phyloP scores from a whole-genome alignment of 2,888 invertebrate genomes.

The Drosophila pseudotalamancana region DNA sequence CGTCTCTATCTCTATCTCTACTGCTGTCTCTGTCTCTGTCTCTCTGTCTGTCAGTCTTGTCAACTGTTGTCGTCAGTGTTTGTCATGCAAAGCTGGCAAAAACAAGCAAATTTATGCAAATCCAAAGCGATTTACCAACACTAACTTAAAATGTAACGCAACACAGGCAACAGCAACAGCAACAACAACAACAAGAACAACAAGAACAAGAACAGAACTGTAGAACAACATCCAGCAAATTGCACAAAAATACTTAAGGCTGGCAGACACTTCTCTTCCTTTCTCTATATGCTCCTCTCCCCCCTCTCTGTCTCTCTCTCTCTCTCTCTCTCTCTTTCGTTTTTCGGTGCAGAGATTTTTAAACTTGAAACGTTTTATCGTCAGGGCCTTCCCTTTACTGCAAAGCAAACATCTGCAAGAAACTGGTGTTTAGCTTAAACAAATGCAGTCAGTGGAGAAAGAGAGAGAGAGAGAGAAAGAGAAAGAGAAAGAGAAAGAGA shows the following conservation, averaged over 20 bases:
- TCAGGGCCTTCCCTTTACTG: no score
- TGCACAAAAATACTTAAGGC: slow-evolving; percentile 77
- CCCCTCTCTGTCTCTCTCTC: neutral
- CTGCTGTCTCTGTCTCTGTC: slow-evolving; percentile 3
- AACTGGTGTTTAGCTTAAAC: slow-evolving; percentile 67
- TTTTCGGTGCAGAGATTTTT: slow-evolving; percentile 68
- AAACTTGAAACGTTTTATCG: slow-evolving; percentile 65
- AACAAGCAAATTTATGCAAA: slow-evolving; percentile 76
- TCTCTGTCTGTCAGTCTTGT: slow-evolving; percentile 32
- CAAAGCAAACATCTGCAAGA: slow-evolving; percentile 73
- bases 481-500: neutral
- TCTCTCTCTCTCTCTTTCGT: neutral
- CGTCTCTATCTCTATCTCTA: slow-evolving; percentile 2
- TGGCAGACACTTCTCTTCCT: neutral
- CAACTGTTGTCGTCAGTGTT: slow-evolving; percentile 49
- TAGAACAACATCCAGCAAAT: slow-evolving; percentile 60
- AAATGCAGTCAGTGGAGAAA: slow-evolving; percentile 50
- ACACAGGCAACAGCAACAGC: slow-evolving; percentile 32
- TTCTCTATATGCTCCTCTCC: neutral
- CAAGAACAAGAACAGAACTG: slow-evolving; percentile 31
- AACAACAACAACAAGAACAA: slow-evolving; percentile 31
- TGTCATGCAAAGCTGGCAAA: slow-evolving; percentile 60
- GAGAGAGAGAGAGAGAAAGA: neutral
- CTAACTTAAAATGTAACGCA: slow-evolving; percentile 75
- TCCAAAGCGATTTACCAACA: slow-evolving; percentile 79